phyloP scores from a whole-genome alignment of 2,113 vertebrate species.

The Callipepla californica region DNA sequence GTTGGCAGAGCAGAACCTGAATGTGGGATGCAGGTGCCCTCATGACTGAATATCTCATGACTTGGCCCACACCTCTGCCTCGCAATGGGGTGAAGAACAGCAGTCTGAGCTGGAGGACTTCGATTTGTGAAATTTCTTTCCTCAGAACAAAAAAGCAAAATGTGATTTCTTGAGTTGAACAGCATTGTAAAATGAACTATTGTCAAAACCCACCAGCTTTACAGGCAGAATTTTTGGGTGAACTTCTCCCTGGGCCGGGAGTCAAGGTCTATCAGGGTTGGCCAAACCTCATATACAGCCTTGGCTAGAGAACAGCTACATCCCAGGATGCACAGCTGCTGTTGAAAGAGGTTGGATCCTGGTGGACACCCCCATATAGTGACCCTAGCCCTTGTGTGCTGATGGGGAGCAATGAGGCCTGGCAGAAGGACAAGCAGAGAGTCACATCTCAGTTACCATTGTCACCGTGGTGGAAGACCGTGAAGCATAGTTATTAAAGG shows the following conservation, averaged over 20 bases:
- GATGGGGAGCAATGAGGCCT: too few species aligned
- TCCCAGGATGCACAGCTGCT: background rate
- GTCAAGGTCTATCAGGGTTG: background rate
- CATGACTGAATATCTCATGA: background rate
- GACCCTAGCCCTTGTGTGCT: too few species aligned
- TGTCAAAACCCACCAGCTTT: background rate
- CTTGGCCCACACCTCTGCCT: background rate
- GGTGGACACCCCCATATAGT: too few species aligned
- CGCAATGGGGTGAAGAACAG: background rate
- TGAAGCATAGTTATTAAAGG: background rate
- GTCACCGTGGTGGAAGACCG: too few species aligned
- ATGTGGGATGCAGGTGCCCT: background rate
- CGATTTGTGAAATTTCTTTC: background rate
- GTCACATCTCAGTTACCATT: too few species aligned
- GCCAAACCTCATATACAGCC: background rate
- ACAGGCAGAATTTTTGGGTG: background rate
- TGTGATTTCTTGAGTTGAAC: background rate
- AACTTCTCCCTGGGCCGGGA: background rate
- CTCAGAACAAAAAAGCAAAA: background rate
- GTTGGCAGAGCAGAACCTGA: background rate
- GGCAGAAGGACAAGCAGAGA: too few species aligned
- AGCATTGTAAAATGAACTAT: background rate
- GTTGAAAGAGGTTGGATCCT: background rate
- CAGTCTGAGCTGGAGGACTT: background rate
- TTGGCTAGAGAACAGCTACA: too few species aligned